Evolutionary conservation across 2,113 vertebrate species (phyloP), one percentile per base, ranked within the genome.

Genomic region (Oryzias woworae): DNA sequence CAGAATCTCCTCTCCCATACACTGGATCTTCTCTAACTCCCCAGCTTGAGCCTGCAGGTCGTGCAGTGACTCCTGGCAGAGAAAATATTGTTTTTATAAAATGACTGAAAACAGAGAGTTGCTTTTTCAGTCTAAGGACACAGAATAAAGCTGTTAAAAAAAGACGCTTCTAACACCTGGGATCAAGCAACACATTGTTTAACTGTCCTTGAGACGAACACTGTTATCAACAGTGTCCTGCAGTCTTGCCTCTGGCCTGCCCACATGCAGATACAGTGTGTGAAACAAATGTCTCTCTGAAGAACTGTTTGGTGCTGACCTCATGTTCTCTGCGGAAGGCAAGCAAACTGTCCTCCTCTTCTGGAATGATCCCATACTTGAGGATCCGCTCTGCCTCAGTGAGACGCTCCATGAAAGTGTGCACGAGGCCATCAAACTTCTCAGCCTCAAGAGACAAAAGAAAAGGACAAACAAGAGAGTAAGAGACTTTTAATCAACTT

Each of bases 1-100:
- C 28, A 96, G 87, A 75, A 96, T 95, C 83, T 94, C 89, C 46
- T 95, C 92, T 6, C 94, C 94, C 68, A 95, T 83, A 3, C 81
- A 81, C 2, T 84, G 81, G 78, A 96, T 93, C 52, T 88, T 92
- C 48, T 95, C 90, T 58, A 96, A 73, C 59, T 91, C 92, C 73
- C 87, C 73, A 45, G 87, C 88, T 77, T 91, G 94, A 75, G 78
- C 71, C 72, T 91, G 88, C 70, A 96, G 54, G 3, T 79, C 81
- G 54, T 73, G 73, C 85, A 90, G 53, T 23, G 92, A 90, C 69
- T 94, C 94, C 95, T 96, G 53, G 0, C 7, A 75, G 4, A 59
- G n/a, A 28, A 53, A 46, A 4, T 22, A 57, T 26, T 31, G 41
- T 60, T 10, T 58, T 28, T 28, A 15, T 0, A 0, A 14, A 44